Conservation (phyloP, 35 echinoderm and acorn worm genomes). For the Lytechinus variegatus region DNA sequence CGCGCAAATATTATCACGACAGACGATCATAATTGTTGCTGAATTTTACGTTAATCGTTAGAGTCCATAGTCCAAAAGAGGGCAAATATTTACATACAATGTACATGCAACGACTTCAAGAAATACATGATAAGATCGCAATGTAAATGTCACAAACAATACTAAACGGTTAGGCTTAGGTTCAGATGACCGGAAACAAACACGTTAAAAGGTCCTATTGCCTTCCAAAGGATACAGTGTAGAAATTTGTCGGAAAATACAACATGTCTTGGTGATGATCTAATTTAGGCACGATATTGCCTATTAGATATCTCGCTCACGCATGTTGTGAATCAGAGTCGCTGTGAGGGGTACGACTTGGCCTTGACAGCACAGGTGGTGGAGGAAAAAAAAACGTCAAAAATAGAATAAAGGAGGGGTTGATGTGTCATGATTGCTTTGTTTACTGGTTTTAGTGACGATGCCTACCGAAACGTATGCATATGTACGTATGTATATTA, state of each 20-base stretch:
- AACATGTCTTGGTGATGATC: background rate
- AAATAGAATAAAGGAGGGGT: background rate
- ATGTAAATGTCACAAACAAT: constrained; percentile 3
- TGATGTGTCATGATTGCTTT: background rate
- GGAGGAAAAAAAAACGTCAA: background rate
- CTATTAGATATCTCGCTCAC: background rate
- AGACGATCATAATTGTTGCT: background rate
- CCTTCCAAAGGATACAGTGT: background rate
- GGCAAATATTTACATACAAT: background rate
- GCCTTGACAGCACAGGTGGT: constrained; percentile 6
- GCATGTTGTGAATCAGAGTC: constrained; percentile 27
- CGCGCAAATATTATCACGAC: background rate
- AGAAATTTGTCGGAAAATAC: background rate
- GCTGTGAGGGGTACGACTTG: constrained; percentile 32
- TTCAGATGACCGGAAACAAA: background rate
- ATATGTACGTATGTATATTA: too few relatives aligned
- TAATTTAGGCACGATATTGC: background rate
- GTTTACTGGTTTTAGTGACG: background rate
- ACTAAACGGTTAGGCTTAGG: background rate
- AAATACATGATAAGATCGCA: background rate
- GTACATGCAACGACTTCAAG: background rate
- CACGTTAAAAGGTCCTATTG: background rate
- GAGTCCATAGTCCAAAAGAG: background rate
- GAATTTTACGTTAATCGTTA: background rate
- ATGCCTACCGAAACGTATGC: background rate